A percentile compares a stretch with the other conserved stretches of the same genome.
These are phyloP conservation scores for Julus scandinavius DNA, from an alignment of 2,888 invertebrate genomes.

Conservation along the genomic window DNA sequence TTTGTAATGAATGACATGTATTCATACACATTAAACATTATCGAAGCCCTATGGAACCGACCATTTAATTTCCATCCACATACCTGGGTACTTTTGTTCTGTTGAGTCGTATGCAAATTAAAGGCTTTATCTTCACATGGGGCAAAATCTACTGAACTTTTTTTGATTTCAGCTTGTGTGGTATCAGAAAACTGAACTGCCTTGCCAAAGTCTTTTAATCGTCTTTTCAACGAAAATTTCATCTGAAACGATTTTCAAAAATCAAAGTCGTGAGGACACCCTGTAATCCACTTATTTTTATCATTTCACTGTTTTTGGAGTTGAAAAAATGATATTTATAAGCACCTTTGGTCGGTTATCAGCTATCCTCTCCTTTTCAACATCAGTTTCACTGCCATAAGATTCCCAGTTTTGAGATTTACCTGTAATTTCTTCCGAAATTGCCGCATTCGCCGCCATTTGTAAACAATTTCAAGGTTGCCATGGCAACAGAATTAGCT, in stretches of 20 bases:
- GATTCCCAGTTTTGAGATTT: constrained; percentile 21
- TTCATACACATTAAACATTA: too few species aligned
- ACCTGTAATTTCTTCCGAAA: background rate
- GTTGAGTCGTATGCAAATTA: constrained; percentile 45
- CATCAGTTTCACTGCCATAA: constrained; percentile 46
- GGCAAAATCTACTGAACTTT: constrained; percentile 48
- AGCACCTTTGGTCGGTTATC: constrained; percentile 36
- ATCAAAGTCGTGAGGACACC: background rate
- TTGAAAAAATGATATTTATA: background rate
- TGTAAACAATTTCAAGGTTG: constrained; percentile 45
- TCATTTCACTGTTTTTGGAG: background rate
- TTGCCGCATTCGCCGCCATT: constrained; percentile 17
- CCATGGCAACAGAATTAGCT: background rate
- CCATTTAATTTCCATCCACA: too few species aligned
- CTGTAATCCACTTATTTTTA: background rate
- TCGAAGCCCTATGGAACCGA: too few species aligned
- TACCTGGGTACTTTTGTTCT: constrained; percentile 42
- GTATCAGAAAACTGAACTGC: constrained; percentile 17
- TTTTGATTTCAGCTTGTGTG: background rate
- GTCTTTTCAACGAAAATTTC: constrained; percentile 36
- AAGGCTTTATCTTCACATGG: constrained; percentile 56
- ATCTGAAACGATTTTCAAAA: constrained; percentile 7
- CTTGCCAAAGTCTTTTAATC: constrained; percentile 53
- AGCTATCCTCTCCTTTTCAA: constrained; percentile 40
- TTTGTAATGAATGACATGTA: too few species aligned